Conservation (phyloP, 35 echinoderm and acorn worm species). For the Heliocidaris erythrogramma region DNA sequence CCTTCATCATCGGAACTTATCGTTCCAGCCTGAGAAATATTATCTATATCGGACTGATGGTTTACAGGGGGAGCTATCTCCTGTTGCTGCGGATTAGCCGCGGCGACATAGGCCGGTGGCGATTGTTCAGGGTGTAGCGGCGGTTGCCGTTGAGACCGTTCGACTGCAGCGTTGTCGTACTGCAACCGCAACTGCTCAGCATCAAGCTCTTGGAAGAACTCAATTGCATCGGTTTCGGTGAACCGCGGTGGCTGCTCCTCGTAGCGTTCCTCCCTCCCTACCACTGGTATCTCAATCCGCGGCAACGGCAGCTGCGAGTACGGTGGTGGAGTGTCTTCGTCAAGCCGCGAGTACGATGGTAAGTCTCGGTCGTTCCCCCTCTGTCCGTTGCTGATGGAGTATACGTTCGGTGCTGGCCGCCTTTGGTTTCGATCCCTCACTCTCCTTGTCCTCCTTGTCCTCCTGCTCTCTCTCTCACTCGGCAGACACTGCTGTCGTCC, state of each 20-base stretch:
- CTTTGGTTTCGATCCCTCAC: neutral
- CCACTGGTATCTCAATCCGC: neutral
- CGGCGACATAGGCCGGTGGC: neutral
- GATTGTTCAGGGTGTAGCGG: neutral
- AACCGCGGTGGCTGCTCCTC: neutral
- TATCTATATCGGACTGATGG: neutral
- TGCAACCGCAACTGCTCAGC: neutral
- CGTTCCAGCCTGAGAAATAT: neutral
- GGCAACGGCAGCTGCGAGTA: neutral
- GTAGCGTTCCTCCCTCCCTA: neutral
- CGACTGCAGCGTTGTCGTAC: neutral
- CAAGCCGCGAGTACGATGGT: neutral
- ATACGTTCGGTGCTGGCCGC: neutral
- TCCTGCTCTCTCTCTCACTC: neutral
- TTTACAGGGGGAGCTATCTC: neutral
- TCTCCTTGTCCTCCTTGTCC: neutral
- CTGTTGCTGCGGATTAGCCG: neutral
- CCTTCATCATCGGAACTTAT: neutral
- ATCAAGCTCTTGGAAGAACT: constrained; percentile 7
- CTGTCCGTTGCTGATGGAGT: neutral
- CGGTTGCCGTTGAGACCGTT: neutral
- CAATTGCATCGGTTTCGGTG: neutral
- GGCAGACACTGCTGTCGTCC: neutral
- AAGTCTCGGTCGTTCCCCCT: neutral
- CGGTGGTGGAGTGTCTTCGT: neutral